phyloP scores from a whole-genome alignment of 2,113 vertebrate genomes.

The Morone chrysops region DNA sequence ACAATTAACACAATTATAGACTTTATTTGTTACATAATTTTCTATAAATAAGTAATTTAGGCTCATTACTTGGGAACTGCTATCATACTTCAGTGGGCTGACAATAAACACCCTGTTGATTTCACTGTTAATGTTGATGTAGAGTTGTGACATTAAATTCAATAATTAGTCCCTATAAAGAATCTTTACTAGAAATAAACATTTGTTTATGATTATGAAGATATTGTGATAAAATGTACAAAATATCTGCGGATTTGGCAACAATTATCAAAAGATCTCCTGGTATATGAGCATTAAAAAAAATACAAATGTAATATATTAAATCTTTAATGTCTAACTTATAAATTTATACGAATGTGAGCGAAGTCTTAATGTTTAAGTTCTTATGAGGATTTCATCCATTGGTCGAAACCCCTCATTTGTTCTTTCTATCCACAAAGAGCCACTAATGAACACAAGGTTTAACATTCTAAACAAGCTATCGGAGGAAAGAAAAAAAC shows the following conservation, averaged over 20 bases:
- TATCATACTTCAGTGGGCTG: not conserved
- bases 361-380: not conserved
- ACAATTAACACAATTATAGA: not conserved
- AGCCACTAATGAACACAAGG: slow-evolving; percentile 39
- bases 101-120: not conserved
- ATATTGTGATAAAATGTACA: not conserved
- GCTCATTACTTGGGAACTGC: not conserved
- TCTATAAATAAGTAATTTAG: not conserved
- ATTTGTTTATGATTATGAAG: not conserved
- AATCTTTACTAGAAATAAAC: not conserved
- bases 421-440: slow-evolving; percentile 22
- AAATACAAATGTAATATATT: too few species aligned
- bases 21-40: too few species aligned
- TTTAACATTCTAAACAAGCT: slow-evolving; percentile 30
- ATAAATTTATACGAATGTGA: not conserved
- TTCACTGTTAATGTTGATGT: not conserved
- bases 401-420: slow-evolving; percentile 10
- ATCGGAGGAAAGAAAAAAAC: slow-evolving; percentile 29
- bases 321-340: not conserved
- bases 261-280: not conserved
- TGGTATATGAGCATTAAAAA: not conserved
- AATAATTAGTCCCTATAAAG: too few species aligned
- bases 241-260: not conserved
- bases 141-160: not conserved
- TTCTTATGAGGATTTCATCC: not conserved